phyloP scores from a whole-genome alignment of 2,888 invertebrate genomes.

The Parnassius apollo region DNA sequence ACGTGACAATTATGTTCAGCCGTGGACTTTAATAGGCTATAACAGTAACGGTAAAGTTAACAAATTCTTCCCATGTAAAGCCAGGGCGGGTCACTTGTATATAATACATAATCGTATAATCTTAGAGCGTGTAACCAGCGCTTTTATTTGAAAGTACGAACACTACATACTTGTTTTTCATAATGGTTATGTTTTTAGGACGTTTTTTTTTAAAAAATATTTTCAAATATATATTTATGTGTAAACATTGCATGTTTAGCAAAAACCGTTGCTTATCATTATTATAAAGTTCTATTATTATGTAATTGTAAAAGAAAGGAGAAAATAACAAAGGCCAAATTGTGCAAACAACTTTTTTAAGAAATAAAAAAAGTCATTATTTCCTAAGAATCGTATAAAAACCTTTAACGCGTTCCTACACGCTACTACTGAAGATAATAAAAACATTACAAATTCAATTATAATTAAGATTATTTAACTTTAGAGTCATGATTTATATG shows the following conservation, averaged over 20 bases:
- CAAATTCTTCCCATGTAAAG: too few relatives aligned
- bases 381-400: background rate
- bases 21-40: too few relatives aligned
- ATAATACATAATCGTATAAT: too few relatives aligned
- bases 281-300: background rate
- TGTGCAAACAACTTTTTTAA: conserved; percentile 1
- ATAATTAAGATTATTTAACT: background rate
- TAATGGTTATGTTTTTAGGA: too few relatives aligned
- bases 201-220: too few relatives aligned
- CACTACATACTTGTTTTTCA: too few relatives aligned
- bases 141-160: background rate
- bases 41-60: too few relatives aligned
- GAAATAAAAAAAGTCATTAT: background rate
- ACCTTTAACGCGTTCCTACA: background rate
- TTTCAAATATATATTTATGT: too few relatives aligned
- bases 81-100: too few relatives aligned
- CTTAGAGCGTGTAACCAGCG: background rate
- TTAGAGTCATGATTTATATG: too few relatives aligned
- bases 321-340: conserved; percentile 3
- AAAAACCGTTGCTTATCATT: background rate
- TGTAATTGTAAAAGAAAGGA: background rate
- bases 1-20: too few relatives aligned
- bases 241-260: too few relatives aligned
- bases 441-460: background rate
- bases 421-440: background rate